Evolutionary conservation across 2,888 invertebrate genomes (phyloP).

Genomic region (Melanostoma mellinum): DNA sequence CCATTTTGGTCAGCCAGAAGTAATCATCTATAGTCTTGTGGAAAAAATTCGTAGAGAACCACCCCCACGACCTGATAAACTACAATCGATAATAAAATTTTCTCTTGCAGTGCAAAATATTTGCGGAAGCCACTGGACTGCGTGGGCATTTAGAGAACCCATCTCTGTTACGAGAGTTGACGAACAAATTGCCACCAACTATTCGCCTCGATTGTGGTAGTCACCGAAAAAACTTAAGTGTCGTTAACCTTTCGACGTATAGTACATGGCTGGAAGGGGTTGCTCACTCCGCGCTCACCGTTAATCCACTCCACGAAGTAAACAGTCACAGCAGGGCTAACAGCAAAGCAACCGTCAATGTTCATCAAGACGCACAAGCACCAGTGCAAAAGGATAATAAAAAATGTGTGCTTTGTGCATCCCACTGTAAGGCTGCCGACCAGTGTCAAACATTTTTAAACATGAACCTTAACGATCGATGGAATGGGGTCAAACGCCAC

Average conservation of each 20-base stretch:
- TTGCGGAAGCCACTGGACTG: conserved; percentile 8
- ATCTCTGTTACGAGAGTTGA: background rate
- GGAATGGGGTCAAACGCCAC: conserved; percentile 32
- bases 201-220: conserved; percentile 28
- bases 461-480: conserved; percentile 37
- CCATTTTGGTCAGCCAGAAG: background rate
- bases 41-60: too few species aligned
- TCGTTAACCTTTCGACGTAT: background rate
- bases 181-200: conserved; percentile 10
- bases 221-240: background rate
- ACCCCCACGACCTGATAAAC: too few species aligned
- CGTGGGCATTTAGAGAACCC: conserved; percentile 13
- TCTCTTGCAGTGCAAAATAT: conserved; percentile 24
- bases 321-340: background rate
- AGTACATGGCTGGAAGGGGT: conserved; percentile 14
- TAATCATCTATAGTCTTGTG: conserved; percentile 1
- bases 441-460: conserved; percentile 15
- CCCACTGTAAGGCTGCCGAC: conserved; percentile 8
- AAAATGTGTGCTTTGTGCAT: conserved; percentile 5
- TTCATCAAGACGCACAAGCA: conserved; percentile 12
- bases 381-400: background rate
- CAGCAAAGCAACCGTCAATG: conserved; percentile 2
- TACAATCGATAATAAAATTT: conserved; percentile 28
- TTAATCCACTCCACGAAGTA: background rate
- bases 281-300: conserved; percentile 3